Evolutionary conservation across 2,113 vertebrate species (phyloP).

Genomic region (Piprites chloris): DNA sequence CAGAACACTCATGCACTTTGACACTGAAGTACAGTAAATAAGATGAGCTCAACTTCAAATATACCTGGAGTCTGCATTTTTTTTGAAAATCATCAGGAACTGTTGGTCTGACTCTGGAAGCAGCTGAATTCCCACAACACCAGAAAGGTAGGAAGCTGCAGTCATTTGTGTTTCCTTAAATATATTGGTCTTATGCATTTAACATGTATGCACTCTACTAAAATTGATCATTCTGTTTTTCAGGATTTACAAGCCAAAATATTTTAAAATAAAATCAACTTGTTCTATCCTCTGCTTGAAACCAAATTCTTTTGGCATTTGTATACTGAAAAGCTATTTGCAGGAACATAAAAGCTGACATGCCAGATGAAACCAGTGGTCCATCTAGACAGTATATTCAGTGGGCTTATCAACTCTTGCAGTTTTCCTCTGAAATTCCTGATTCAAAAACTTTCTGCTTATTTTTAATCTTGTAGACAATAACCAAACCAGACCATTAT

Average conservation of each 20-base stretch:
- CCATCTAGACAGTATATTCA: slow-evolving; percentile 24
- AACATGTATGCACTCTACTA: not conserved
- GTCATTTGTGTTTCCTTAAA: not conserved
- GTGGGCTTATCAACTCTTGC: slow-evolving; percentile 19
- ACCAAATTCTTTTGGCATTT: not conserved
- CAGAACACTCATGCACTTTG: not conserved
- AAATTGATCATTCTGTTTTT: not conserved
- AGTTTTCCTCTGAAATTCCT: slow-evolving; percentile 39
- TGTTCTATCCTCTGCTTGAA: slow-evolving; percentile 3
- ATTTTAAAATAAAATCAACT: slow-evolving; percentile 34
- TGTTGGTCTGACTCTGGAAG: not conserved
- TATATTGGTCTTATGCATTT: not conserved
- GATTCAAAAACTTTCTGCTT: slow-evolving; percentile 31
- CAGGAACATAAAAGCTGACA: not conserved
- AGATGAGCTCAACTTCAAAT: not conserved
- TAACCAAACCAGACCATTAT: slow-evolving; percentile 14
- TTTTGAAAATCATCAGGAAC: not conserved
- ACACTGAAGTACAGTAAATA: not conserved
- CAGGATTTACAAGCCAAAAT: not conserved
- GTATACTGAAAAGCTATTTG: not conserved
- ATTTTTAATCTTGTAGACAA: slow-evolving; percentile 45
- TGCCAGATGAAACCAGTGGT: slow-evolving; percentile 19
- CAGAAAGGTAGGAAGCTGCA: not conserved
- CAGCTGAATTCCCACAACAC: not conserved
- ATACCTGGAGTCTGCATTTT: not conserved